These are phyloP conservation scores for Coreius guichenoti DNA, from an alignment of 2,797 vertebrate genomes.

Conservation along the genomic window DNA sequence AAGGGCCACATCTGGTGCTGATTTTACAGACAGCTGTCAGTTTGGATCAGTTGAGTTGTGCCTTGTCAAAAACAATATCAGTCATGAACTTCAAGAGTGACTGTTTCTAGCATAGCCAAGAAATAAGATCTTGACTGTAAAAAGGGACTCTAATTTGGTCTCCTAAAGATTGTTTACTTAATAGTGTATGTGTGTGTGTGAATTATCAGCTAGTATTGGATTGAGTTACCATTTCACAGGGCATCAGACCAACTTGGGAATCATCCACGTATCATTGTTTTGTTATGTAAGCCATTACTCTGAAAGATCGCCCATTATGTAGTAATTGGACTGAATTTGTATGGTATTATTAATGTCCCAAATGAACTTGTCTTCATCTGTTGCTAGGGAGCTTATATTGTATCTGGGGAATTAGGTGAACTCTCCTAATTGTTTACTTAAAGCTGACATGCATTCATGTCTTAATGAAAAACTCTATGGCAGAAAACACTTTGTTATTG, in stretches of 20 bases:
- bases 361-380: slow-evolving; percentile 27
- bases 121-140: slow-evolving; percentile 17
- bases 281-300: slow-evolving; percentile 27
- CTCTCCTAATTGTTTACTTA: background rate
- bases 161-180: slow-evolving; percentile 38
- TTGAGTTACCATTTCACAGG: slow-evolving; percentile 35
- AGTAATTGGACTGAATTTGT: slow-evolving; percentile 21
- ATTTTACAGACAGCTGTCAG: background rate
- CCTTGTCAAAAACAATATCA: slow-evolving; percentile 9
- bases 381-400: slow-evolving; percentile 33
- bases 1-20: slow-evolving; percentile 12
- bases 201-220: slow-evolving; percentile 48
- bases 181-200: slow-evolving; percentile 24
- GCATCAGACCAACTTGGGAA: slow-evolving; percentile 51
- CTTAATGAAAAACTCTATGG: background rate
- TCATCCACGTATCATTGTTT: slow-evolving; percentile 39
- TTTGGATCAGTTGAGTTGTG: background rate
- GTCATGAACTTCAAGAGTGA: background rate
- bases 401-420: slow-evolving; percentile 54
- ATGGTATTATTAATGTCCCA: slow-evolving; percentile 13
- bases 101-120: background rate
- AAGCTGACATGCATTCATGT: background rate
- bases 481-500: background rate
- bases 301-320: slow-evolving; percentile 30
- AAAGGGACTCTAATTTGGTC: slow-evolving; percentile 5